phyloP scores from a whole-genome alignment of 1,140 invertebrate species.

The Anthonomus grandis region DNA sequence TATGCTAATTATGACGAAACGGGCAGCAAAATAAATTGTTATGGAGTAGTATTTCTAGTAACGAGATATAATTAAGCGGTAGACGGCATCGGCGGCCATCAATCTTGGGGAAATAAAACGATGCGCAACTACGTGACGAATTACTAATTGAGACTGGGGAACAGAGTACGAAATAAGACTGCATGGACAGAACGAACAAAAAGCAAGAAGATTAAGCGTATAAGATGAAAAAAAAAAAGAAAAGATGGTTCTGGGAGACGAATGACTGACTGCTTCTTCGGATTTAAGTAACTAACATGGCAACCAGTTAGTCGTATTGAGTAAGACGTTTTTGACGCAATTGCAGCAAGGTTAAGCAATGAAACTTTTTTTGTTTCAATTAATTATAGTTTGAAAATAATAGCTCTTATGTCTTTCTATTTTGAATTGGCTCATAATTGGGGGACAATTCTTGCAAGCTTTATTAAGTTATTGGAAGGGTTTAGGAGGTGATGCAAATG shows the following conservation, averaged over 20 bases:
- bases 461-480: no score
- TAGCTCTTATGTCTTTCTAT: no score
- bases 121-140: conserved; percentile 1
- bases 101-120: conserved; percentile 5
- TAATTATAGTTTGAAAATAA: no score
- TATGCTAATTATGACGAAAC: background rate
- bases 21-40: background rate
- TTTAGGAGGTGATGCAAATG: no score
- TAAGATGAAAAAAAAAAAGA: background rate
- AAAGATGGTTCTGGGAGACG: background rate
- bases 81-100: conserved; percentile 6
- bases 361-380: no score
- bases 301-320: no score
- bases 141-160: conserved; percentile 1
- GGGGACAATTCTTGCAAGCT: no score
- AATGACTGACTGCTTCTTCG: background rate
- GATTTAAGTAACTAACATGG: background rate
- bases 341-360: no score
- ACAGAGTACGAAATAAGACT: background rate
- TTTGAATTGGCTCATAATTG: no score
- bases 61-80: conserved; percentile 7
- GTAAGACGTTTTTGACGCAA: no score
- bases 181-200: no score
- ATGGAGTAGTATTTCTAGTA: conserved; percentile 2
- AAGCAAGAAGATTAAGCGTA: no score